Percentiles rank a stretch among this genome's conserved stretches.
phyloP scores from a whole-genome alignment of 2,113 vertebrate species.

The Callipepla squamata region DNA sequence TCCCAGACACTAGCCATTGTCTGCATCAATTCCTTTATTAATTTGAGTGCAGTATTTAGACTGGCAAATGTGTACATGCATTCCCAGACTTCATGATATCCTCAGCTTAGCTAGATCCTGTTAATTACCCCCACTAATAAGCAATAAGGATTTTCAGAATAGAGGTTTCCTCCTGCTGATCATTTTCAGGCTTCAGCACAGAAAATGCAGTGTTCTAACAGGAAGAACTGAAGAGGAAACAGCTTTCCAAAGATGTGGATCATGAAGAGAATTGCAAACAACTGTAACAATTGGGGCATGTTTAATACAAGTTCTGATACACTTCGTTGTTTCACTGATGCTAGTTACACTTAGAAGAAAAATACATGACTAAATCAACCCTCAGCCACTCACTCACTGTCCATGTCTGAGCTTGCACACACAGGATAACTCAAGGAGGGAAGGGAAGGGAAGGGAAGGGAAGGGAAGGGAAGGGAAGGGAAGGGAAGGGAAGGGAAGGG shows the following conservation, averaged over 20 bases:
- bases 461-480: too few species aligned
- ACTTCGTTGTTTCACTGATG: background rate
- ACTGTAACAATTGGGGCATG: background rate
- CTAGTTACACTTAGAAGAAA: background rate
- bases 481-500: too few species aligned
- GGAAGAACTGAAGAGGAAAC: background rate
- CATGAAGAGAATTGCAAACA: background rate
- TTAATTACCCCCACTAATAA: conserved; percentile 53
- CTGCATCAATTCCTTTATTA: conserved; percentile 39
- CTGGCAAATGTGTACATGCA: background rate
- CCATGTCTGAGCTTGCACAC: accelerated
- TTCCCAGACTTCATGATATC: background rate
- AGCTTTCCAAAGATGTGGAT: background rate
- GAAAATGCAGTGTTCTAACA: background rate
- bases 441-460: too few species aligned
- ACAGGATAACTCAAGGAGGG: background rate
- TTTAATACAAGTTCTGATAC: background rate
- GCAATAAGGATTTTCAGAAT: conserved; percentile 31
- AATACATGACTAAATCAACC: background rate
- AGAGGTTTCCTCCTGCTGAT: background rate
- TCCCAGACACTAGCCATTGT: conserved; percentile 19
- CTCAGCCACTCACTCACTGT: background rate
- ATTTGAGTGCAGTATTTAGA: background rate
- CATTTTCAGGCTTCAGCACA: background rate
- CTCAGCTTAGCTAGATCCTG: conserved; percentile 16